Conservation (phyloP, 2,888 invertebrate genomes). For the Drosophila setosimentum region DNA sequence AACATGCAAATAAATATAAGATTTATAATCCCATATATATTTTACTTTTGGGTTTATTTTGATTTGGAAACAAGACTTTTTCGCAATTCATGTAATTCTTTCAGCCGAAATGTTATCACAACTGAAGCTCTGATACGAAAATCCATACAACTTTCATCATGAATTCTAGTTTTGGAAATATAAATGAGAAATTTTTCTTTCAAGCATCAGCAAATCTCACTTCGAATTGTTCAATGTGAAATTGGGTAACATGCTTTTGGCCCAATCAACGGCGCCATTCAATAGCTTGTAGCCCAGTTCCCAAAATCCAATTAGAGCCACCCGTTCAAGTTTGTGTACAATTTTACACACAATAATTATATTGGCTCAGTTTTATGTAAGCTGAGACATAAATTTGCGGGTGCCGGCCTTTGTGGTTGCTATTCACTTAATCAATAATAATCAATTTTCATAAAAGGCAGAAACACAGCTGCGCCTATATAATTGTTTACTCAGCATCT, state of each 20-base stretch:
- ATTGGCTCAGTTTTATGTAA: slow-evolving; percentile 44
- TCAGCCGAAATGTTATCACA: background rate
- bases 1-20: background rate
- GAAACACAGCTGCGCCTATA: slow-evolving; percentile 34
- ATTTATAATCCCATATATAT: background rate
- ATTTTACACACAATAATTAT: slow-evolving; percentile 57
- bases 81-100: background rate
- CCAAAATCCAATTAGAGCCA: slow-evolving; percentile 47
- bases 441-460: slow-evolving; percentile 56
- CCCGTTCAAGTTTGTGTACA: slow-evolving; percentile 63
- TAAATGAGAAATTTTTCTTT: background rate
- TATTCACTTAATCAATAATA: slow-evolving; percentile 62
- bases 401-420: slow-evolving; percentile 34
- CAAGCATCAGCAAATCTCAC: slow-evolving; percentile 19
- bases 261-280: slow-evolving; percentile 15
- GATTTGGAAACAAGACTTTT: background rate
- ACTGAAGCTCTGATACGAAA: background rate
- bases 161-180: background rate
- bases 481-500: slow-evolving; percentile 61
- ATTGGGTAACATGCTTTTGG: slow-evolving; percentile 43
- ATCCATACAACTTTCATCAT: background rate
- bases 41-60: background rate
- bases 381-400: slow-evolving; percentile 54
- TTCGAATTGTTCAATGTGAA: slow-evolving; percentile 54
- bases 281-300: slow-evolving; percentile 16